These are phyloP conservation scores for Megalopta genalis DNA, from an alignment of 1,140 invertebrate genomes.

Conservation along the genomic window DNA sequence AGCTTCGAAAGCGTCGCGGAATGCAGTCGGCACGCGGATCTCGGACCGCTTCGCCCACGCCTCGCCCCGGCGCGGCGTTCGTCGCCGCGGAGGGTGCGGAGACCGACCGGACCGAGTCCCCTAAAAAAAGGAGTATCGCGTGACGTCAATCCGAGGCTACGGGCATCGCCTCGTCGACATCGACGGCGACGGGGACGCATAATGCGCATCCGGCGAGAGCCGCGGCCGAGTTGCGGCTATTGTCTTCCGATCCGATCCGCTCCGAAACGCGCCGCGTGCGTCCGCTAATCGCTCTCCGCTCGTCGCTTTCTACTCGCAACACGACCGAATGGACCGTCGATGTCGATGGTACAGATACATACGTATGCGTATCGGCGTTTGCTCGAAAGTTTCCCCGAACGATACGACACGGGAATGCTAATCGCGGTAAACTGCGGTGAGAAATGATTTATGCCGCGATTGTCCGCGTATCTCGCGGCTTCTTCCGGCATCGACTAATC, in stretches of 20 bases:
- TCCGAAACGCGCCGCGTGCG: neutral
- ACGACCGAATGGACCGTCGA: slow-evolving; percentile 1
- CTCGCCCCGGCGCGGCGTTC: neutral
- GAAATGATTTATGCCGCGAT: neutral
- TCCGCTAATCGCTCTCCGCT: neutral
- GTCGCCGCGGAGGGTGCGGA: no score
- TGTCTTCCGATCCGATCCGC: slow-evolving; percentile 12
- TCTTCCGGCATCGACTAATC: neutral
- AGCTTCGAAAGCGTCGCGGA: neutral
- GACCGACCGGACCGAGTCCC: neutral
- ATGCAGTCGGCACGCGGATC: slow-evolving; percentile 33
- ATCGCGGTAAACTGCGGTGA: neutral
- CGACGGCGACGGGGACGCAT: slow-evolving; percentile 38
- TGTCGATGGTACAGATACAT: neutral
- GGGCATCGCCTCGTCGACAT: neutral
- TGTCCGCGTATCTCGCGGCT: neutral
- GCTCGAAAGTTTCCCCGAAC: neutral
- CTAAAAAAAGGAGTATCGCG: slow-evolving; percentile 14
- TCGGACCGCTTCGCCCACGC: neutral
- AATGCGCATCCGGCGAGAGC: slow-evolving; percentile 39
- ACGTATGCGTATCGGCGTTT: neutral
- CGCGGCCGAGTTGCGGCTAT: neutral
- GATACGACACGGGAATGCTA: neutral
- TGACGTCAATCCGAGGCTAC: slow-evolving; percentile 45
- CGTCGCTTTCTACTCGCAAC: neutral